Percentiles rank a stretch among this genome's conserved stretches.
Conservation (phyloP, 1,140 invertebrate species). For the Scaptomyza montana region DNA sequence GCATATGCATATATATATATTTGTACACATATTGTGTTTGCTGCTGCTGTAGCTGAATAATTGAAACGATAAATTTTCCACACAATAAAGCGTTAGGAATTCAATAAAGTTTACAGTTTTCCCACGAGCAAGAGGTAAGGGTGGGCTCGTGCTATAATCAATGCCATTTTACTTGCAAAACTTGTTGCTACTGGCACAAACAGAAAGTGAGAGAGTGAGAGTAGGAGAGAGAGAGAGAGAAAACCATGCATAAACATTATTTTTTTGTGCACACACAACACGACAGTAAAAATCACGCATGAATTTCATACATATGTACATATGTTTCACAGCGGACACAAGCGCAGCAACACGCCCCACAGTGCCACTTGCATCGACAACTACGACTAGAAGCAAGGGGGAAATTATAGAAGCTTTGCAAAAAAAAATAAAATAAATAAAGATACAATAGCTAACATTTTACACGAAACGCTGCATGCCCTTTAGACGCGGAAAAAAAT, state of each 20-base stretch:
- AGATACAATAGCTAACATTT: not conserved
- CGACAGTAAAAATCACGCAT: conserved; percentile 81
- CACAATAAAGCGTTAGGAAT: conserved; percentile 74
- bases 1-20: not conserved
- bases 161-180: conserved; percentile 60
- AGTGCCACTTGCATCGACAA: conserved; percentile 72
- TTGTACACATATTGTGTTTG: not conserved
- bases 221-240: conserved; percentile 21
- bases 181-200: conserved; percentile 68
- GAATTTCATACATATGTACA: conserved; percentile 57
- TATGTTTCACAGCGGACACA: conserved; percentile 52
- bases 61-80: conserved; percentile 80
- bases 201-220: conserved; percentile 25
- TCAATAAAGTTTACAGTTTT: conserved; percentile 78
- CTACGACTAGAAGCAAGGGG: conserved; percentile 21
- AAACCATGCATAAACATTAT: conserved; percentile 72
- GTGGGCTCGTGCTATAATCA: conserved; percentile 25
- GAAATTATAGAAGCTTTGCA: not conserved
- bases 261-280: conserved; percentile 76
- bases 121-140: not conserved
- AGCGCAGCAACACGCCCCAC: conserved; percentile 28
- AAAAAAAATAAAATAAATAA: conserved; percentile 1
- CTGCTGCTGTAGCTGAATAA: conserved; percentile 52
- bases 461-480: not conserved
- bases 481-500: too few relatives aligned